phyloP scores from a whole-genome alignment of 2,113 vertebrate species.

The Ploceus nigricollis region DNA sequence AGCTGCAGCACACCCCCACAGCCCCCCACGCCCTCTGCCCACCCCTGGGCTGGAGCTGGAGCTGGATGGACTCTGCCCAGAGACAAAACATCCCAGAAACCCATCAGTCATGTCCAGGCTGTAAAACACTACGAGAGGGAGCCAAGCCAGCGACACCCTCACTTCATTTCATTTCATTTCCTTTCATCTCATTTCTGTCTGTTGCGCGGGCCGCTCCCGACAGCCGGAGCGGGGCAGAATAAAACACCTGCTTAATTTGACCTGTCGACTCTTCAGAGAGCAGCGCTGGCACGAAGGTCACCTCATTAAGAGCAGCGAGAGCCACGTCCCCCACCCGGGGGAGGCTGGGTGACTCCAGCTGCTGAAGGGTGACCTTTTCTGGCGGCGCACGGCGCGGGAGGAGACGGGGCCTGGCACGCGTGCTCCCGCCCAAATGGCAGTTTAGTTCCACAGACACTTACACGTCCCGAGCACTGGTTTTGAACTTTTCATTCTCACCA shows the following conservation, averaged over 20 bases:
- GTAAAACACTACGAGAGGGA: not conserved
- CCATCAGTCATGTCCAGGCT: not conserved
- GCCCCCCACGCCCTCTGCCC: not conserved
- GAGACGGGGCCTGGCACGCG: not conserved
- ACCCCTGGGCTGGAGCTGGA: not conserved
- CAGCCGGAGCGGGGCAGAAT: not conserved
- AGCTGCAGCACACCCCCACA: not conserved
- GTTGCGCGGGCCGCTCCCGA: rapidly evolving
- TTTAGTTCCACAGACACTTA: constrained; percentile 55
- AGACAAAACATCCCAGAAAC: not conserved
- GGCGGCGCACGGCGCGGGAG: not conserved
- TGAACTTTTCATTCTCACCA: constrained; percentile 67
- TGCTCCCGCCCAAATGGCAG: not conserved
- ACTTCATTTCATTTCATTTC: not conserved
- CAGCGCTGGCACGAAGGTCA: constrained; percentile 29
- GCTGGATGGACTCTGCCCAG: not conserved
- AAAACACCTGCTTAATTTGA: constrained; percentile 22
- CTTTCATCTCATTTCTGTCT: not conserved
- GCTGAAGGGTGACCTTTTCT: constrained; percentile 70
- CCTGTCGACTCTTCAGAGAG: constrained; percentile 34
- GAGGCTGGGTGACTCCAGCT: constrained; percentile 19
- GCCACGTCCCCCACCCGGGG: not conserved
- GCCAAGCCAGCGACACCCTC: not conserved
- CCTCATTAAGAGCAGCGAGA: constrained; percentile 55
- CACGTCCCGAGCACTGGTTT: constrained; percentile 27